Conservation (phyloP, 2,888 invertebrate genomes). For the Parnassius apollo region DNA sequence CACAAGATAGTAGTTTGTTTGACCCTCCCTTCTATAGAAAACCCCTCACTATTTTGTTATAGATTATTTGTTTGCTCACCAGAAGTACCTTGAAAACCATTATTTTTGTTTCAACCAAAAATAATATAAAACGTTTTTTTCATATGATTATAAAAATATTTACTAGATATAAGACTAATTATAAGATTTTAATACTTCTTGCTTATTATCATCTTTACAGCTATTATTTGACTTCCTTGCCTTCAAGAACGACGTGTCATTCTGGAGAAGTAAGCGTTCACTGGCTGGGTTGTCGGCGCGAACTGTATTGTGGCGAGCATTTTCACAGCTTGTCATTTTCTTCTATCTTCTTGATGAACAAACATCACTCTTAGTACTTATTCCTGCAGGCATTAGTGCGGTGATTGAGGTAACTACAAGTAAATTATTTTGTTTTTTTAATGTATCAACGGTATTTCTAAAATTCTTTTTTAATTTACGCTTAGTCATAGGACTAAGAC, state of each 20-base stretch:
- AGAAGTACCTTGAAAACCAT: too few relatives aligned
- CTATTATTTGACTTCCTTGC: slow-evolving; percentile 97
- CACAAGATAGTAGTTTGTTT: too few relatives aligned
- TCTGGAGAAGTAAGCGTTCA: slow-evolving; percentile 93
- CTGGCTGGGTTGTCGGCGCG: slow-evolving; percentile 94
- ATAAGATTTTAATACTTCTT: too few relatives aligned
- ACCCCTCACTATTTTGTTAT: too few relatives aligned
- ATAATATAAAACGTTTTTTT: too few relatives aligned
- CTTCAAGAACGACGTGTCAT: slow-evolving; percentile 98
- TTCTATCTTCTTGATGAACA: slow-evolving; percentile 95
- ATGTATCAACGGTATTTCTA: neutral
- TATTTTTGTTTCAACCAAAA: too few relatives aligned
- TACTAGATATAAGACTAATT: too few relatives aligned
- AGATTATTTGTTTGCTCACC: too few relatives aligned
- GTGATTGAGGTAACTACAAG: slow-evolving; percentile 89
- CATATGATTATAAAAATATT: too few relatives aligned
- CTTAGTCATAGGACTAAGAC: too few relatives aligned
- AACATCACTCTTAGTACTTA: slow-evolving; percentile 92
- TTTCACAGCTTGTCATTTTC: slow-evolving; percentile 95
- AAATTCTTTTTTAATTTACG: too few relatives aligned
- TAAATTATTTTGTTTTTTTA: neutral
- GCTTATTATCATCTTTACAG: slow-evolving; percentile 75
- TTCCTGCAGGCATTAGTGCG: slow-evolving; percentile 92
- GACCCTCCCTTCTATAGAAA: too few relatives aligned
- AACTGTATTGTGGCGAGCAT: slow-evolving; percentile 95